Percentiles rank a stretch among this genome's conserved stretches.
These are phyloP conservation scores for Bufotes viridis DNA, from an alignment of 2,797 vertebrate species.

Conservation along the genomic window DNA sequence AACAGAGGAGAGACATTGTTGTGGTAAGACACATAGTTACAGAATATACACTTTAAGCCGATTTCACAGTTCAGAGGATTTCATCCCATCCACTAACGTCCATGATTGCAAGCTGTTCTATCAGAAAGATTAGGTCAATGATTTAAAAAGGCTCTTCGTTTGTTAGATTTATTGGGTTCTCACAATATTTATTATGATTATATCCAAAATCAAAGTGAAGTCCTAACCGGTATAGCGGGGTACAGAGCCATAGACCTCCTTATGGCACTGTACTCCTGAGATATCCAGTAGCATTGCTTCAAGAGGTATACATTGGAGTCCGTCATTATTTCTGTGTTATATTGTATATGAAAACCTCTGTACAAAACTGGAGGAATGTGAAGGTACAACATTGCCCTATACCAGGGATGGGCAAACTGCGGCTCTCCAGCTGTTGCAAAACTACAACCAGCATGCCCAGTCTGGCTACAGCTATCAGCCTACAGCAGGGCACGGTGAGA, in stretches of 20 bases:
- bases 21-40: neutral
- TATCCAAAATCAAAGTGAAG: neutral
- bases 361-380: neutral
- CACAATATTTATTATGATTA: neutral
- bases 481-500: too few relatives aligned
- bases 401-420: too few relatives aligned
- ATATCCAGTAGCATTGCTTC: too few relatives aligned
- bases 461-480: too few relatives aligned
- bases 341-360: too few relatives aligned
- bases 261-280: too few relatives aligned
- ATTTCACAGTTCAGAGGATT: neutral
- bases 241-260: neutral
- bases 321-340: neutral
- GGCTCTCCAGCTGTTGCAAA: too few relatives aligned
- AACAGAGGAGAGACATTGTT: conserved; percentile 25
- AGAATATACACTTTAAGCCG: neutral
- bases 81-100: neutral
- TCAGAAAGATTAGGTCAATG: neutral
- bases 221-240: neutral
- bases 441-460: too few relatives aligned
- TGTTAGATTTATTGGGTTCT: neutral
- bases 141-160: neutral
- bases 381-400: neutral
- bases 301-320: neutral
- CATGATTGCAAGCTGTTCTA: neutral